Conservation (phyloP, 2,113 vertebrate species). For the Chaetops frenatus region DNA sequence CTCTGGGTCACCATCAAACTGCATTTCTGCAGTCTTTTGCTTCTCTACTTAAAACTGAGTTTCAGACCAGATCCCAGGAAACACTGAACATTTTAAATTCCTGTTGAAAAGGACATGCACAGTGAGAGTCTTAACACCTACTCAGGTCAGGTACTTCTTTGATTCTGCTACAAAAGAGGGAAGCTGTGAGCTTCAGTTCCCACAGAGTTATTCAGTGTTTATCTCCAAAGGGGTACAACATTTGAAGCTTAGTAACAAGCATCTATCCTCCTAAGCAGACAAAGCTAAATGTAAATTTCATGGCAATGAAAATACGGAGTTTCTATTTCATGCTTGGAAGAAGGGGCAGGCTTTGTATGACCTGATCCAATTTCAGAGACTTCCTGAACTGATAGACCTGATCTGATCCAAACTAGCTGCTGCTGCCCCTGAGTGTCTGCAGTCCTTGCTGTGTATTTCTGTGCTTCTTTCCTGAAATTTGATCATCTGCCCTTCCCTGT, state of each 20-base stretch:
- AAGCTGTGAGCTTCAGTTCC: background rate
- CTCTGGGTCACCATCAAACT: background rate
- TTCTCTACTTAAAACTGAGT: background rate
- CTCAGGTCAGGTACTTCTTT: constrained; percentile 26
- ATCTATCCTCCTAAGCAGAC: background rate
- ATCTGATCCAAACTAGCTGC: background rate
- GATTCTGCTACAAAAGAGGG: background rate
- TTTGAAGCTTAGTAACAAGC: background rate
- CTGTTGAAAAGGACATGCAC: background rate
- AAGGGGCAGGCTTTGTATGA: background rate
- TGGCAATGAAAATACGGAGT: constrained; percentile 4
- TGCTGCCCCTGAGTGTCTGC: background rate
- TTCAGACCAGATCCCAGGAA: background rate
- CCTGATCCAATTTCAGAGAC: constrained; percentile 17
- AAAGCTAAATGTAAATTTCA: constrained; percentile 42
- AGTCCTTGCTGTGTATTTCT: background rate
- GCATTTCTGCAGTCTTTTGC: background rate
- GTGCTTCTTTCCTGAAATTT: background rate
- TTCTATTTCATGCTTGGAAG: constrained; percentile 42
- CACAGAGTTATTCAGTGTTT: constrained; percentile 9
- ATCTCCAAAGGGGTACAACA: background rate
- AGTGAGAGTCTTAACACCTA: background rate
- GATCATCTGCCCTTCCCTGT: background rate
- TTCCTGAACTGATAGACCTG: constrained; percentile 8
- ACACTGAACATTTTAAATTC: background rate